Percentiles rank a stretch among this genome's conserved stretches.
Conservation (phyloP, 2,888 invertebrate species). For the Athrips mouffetella region DNA sequence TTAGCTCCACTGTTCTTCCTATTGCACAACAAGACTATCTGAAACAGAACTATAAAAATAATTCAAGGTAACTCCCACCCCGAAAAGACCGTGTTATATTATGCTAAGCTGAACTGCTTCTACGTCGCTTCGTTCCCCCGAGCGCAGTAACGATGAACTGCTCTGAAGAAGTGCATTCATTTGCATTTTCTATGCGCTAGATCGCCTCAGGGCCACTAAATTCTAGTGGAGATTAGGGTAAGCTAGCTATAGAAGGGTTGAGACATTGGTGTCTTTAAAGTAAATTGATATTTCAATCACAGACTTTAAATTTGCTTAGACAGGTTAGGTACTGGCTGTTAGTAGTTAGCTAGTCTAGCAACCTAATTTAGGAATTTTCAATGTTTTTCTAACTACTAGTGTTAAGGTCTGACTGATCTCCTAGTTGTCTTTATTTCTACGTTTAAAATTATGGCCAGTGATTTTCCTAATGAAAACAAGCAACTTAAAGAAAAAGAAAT, state of each 20-base stretch:
- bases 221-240: conserved; percentile 17
- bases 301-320: not conserved
- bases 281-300: not conserved
- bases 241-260: not conserved
- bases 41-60: conserved; percentile 5
- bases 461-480: too few species aligned
- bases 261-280: too few species aligned
- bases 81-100: conserved; percentile 3
- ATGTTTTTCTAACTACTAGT: too few species aligned
- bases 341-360: too few species aligned
- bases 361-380: too few species aligned
- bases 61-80: conserved; percentile 3
- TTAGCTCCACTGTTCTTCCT: not conserved
- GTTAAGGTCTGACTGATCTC: too few species aligned
- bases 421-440: too few species aligned
- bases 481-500: too few species aligned
- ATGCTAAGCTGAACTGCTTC: conserved; percentile 5
- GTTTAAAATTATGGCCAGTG: too few species aligned
- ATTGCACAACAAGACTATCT: conserved; percentile 1
- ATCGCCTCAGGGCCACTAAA: conserved; percentile 16
- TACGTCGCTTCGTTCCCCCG: conserved; percentile 35
- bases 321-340: conserved; percentile 2
- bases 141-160: conserved; percentile 49
- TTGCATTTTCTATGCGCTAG: conserved; percentile 49
- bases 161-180: conserved; percentile 55